Conservation (phyloP, 1,140 invertebrate genomes). For the Formica exsecta region DNA sequence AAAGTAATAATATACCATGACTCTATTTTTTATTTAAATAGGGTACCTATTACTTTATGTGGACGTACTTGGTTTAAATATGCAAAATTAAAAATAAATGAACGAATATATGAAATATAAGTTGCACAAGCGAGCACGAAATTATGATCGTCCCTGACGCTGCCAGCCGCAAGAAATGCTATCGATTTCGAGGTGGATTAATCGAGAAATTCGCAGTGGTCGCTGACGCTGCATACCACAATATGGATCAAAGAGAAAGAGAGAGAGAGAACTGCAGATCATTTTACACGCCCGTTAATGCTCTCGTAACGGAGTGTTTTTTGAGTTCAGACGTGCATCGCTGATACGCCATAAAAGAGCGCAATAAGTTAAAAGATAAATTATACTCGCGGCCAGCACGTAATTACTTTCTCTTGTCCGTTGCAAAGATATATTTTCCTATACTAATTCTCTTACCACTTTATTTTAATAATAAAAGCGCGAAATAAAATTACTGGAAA, state of each 20-base stretch:
- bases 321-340: conserved; percentile 26
- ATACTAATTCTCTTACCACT: conserved; percentile 38
- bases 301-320: conserved; percentile 55
- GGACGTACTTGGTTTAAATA: neutral
- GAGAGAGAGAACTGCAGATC: conserved; percentile 39
- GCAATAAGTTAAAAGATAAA: conserved; percentile 58
- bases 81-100: neutral
- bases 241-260: conserved; percentile 42
- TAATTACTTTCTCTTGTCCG: conserved; percentile 57
- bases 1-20: neutral
- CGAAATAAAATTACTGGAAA: conserved; percentile 4
- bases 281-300: conserved; percentile 63
- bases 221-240: conserved; percentile 47
- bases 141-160: conserved; percentile 60
- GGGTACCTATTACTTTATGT: neutral
- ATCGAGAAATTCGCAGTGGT: conserved; percentile 59
- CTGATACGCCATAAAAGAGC: conserved; percentile 46
- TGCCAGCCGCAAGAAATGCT: conserved; percentile 46
- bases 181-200: conserved; percentile 62
- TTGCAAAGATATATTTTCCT: conserved; percentile 9
- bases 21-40: neutral
- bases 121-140: neutral
- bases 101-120: neutral
- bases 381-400: conserved; percentile 24
- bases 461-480: conserved; percentile 53